A percentile compares a stretch with the other conserved stretches of the same genome.
Evolutionary conservation across 2,888 invertebrate genomes (phyloP).

Genomic region (Drosophila recens): DNA sequence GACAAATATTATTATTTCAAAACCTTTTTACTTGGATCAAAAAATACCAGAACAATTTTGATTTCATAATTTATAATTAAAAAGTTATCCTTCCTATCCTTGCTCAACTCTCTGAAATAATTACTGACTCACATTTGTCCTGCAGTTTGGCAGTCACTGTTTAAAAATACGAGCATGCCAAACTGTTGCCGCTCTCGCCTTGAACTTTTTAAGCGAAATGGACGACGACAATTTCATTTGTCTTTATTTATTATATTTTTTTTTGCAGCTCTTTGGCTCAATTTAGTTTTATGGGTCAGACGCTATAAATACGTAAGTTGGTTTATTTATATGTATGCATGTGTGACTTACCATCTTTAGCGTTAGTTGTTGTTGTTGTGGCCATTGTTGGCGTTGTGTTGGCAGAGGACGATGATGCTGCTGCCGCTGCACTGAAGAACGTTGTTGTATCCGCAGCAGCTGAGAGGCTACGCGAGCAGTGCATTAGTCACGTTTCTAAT

Average conservation of each 20-base stretch:
- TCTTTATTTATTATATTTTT: conserved; percentile 17
- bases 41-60: no score
- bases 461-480: conserved; percentile 91
- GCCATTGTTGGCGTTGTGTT: conserved; percentile 78
- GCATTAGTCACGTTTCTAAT: conserved; percentile 86
- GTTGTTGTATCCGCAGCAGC: conserved; percentile 88
- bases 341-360: conserved; percentile 90
- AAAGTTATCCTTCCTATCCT: background rate
- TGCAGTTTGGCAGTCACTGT: conserved; percentile 14
- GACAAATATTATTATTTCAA: no score
- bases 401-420: conserved; percentile 60
- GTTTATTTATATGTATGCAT: background rate
- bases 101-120: background rate
- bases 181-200: conserved; percentile 26
- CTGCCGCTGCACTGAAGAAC: conserved; percentile 83
- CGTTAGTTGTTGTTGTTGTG: conserved; percentile 80
- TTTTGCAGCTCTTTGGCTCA: conserved; percentile 11
- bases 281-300: conserved; percentile 33
- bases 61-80: background rate
- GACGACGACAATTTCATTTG: conserved; percentile 21
- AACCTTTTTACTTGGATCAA: no score
- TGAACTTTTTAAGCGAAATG: conserved; percentile 18
- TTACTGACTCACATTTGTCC: background rate
- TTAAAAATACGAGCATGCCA: background rate
- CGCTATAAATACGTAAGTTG: conserved; percentile 19